Conservation (phyloP, 2,113 vertebrate species). For the Cepphus grylle region DNA sequence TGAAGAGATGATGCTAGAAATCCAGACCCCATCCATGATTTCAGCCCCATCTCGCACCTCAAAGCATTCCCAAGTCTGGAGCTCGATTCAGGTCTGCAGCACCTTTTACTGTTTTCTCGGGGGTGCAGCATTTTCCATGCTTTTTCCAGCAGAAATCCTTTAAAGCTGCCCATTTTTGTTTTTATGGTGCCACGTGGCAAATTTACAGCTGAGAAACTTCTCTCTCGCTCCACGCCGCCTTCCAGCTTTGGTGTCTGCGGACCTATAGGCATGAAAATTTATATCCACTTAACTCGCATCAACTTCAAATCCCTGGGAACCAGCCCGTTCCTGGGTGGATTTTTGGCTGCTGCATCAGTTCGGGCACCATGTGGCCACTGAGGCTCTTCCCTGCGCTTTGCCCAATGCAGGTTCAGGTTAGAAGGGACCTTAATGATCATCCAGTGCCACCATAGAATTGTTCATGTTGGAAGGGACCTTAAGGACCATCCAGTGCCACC, state of each 20-base stretch:
- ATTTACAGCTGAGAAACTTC: neutral
- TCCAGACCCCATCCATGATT: neutral
- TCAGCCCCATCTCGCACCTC: neutral
- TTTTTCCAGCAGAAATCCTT: neutral
- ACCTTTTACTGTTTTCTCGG: neutral
- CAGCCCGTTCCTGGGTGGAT: neutral
- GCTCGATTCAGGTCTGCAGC: neutral
- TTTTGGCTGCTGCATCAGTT: neutral
- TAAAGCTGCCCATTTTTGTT: neutral
- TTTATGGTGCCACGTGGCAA: neutral
- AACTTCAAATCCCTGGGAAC: neutral
- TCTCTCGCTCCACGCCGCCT: neutral
- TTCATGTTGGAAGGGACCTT: too few relatives aligned
- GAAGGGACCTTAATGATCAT: too few relatives aligned
- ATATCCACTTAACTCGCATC: neutral
- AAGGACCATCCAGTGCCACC: too few relatives aligned
- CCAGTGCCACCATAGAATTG: too few relatives aligned
- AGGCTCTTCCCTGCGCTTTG: neutral
- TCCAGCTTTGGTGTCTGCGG: neutral
- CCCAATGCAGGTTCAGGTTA: rapidly evolving
- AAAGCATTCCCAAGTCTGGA: neutral
- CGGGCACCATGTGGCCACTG: rapidly evolving
- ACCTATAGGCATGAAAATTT: neutral
- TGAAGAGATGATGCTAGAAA: neutral
- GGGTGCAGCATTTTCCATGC: neutral